These are phyloP conservation scores for Caenorhabditis doughertyi DNA, from an alignment of 2,888 invertebrate genomes.

Conservation along the genomic window DNA sequence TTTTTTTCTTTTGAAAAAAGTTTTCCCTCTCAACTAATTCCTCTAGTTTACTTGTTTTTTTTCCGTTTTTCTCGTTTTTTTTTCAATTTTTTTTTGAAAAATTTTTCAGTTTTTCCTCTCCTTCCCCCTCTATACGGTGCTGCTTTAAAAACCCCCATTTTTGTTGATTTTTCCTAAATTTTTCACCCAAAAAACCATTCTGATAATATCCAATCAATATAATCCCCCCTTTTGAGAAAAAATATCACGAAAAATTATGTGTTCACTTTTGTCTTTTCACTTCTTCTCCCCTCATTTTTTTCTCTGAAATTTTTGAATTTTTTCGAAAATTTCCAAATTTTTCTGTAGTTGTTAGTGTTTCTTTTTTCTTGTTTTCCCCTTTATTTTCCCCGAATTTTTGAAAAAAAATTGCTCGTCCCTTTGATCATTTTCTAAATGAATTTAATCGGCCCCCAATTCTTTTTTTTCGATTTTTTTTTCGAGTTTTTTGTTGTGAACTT, in stretches of 20 bases:
- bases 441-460: not conserved
- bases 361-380: not conserved
- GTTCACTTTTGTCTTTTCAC: conserved; percentile 39
- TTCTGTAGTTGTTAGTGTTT: conserved; percentile 7
- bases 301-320: no score
- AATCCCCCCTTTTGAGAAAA: not conserved
- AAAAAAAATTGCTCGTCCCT: not conserved
- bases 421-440: no score
- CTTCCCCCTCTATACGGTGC: not conserved
- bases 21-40: not conserved
- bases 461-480: not conserved
- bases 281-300: conserved; percentile 22
- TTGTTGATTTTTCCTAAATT: conserved; percentile 10
- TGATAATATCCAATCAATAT: not conserved
- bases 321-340: conserved; percentile 29
- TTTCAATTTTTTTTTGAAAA: not conserved
- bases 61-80: no score
- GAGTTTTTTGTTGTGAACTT: no score
- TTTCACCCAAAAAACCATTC: no score
- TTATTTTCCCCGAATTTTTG: not conserved
- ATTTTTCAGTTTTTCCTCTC: not conserved
- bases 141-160: conserved; percentile 22
- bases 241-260: conserved; percentile 17
- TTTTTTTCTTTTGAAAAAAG: not conserved
- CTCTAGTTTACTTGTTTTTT: not conserved